Percentiles rank a stretch among this genome's conserved stretches.
phyloP scores from a whole-genome alignment of 2,113 vertebrate species.

The Equus quagga region DNA sequence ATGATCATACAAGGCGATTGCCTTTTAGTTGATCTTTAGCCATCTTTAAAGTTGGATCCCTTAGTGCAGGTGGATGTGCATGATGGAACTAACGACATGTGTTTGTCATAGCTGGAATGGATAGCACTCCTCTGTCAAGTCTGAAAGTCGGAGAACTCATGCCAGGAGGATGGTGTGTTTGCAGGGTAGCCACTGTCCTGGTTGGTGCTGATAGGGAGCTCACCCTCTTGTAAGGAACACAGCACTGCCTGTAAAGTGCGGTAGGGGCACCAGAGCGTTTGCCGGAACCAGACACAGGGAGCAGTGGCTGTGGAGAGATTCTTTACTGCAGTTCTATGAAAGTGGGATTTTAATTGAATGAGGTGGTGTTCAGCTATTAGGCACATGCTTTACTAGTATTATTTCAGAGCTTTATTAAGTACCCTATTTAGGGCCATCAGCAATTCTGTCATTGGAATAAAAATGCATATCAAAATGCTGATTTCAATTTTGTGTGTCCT shows the following conservation, averaged over 20 bases:
- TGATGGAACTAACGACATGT: neutral
- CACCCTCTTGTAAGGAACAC: neutral
- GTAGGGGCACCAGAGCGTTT: neutral
- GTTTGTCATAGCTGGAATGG: neutral
- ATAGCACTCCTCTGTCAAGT: neutral
- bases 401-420: slow-evolving; percentile 33
- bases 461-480: neutral
- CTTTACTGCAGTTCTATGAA: neutral
- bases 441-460: neutral
- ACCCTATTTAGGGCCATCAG: neutral
- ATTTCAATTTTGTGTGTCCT: neutral
- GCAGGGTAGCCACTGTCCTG: neutral
- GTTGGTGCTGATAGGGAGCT: neutral
- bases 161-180: neutral
- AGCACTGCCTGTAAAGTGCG: neutral
- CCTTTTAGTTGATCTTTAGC: neutral
- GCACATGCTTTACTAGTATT: neutral
- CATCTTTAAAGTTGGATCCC: neutral
- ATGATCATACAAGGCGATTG: neutral
- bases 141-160: neutral
- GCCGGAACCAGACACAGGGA: neutral
- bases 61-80: neutral
- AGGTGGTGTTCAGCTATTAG: neutral
- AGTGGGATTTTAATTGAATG: slow-evolving; percentile 40
- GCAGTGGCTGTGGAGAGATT: neutral